These are phyloP conservation scores for Pyrgilauda ruficollis DNA, from an alignment of 2,113 vertebrate genomes.

Conservation along the genomic window DNA sequence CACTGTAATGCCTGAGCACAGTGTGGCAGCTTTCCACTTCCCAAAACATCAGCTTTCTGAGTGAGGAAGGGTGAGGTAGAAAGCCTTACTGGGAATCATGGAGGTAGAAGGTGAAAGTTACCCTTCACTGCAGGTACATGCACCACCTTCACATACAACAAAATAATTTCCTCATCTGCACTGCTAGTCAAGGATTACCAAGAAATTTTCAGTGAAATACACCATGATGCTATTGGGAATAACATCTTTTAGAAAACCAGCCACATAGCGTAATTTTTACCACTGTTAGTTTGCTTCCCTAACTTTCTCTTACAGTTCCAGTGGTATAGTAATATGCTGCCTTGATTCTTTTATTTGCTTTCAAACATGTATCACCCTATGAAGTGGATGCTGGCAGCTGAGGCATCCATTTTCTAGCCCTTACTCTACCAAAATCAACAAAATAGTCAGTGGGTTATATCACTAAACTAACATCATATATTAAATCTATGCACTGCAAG, in stretches of 20 bases:
- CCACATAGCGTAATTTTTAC: neutral
- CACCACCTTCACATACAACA: neutral
- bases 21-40: neutral
- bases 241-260: neutral
- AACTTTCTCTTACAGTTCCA: neutral
- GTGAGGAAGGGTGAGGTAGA: neutral
- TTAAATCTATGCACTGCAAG: conserved; percentile 32
- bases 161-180: neutral
- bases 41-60: neutral
- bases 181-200: neutral
- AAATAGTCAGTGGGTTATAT: conserved; percentile 42
- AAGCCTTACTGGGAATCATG: neutral
- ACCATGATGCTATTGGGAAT: neutral
- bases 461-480: conserved; percentile 51
- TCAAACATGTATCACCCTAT: conserved; percentile 37
- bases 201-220: neutral
- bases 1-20: neutral
- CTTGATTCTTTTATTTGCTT: conserved; percentile 43
- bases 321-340: neutral
- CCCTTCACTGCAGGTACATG: neutral
- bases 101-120: neutral
- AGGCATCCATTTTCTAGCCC: conserved; percentile 50
- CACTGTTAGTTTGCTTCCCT: neutral
- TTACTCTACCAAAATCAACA: conserved; percentile 65
- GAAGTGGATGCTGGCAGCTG: conserved; percentile 49